Conservation (phyloP, 2,888 invertebrate species). For the Brachypalpus laphriformis region DNA sequence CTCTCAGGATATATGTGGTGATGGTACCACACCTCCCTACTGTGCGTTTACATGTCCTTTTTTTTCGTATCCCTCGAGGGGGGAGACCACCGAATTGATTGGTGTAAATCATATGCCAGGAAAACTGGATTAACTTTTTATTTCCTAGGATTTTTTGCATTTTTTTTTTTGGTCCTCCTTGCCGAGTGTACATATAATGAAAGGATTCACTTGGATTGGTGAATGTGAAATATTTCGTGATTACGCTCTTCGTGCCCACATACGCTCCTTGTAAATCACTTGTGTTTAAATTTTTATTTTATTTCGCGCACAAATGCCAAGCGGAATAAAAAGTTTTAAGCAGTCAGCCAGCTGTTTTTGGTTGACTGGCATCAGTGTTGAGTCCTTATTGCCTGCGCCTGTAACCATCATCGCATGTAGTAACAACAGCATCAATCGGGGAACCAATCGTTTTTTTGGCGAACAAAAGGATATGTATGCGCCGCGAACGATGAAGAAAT, state of each 20-base stretch:
- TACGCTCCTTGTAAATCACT: slow-evolving; percentile 29
- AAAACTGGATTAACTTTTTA: slow-evolving; percentile 74
- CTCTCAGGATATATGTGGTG: slow-evolving; percentile 29
- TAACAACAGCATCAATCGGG: slow-evolving; percentile 12
- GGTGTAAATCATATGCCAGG: slow-evolving; percentile 70
- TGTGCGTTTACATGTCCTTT: background rate
- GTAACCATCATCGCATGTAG: slow-evolving; percentile 15
- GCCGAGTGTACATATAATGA: slow-evolving; percentile 29
- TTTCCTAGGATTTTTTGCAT: slow-evolving; percentile 55
- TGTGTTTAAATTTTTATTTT: slow-evolving; percentile 46
- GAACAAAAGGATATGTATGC: slow-evolving; percentile 48
- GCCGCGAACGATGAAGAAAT: slow-evolving; percentile 38
- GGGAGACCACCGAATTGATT: slow-evolving; percentile 57
- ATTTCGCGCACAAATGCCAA: slow-evolving; percentile 31
- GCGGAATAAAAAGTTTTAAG: slow-evolving; percentile 58
- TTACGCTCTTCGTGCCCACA: slow-evolving; percentile 28
- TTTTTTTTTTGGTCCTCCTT: slow-evolving; percentile 5
- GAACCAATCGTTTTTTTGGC: background rate
- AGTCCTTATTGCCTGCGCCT: slow-evolving; percentile 3
- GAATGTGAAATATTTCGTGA: slow-evolving; percentile 54
- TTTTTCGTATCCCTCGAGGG: background rate
- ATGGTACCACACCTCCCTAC: background rate
- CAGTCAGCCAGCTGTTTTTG: slow-evolving; percentile 66
- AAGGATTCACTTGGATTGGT: slow-evolving; percentile 65
- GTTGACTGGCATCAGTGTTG: slow-evolving; percentile 50